Percentiles rank a stretch among this genome's conserved stretches.
Evolutionary conservation across 1,140 invertebrate genomes (phyloP).

Genomic region (Eumaeus atala): DNA sequence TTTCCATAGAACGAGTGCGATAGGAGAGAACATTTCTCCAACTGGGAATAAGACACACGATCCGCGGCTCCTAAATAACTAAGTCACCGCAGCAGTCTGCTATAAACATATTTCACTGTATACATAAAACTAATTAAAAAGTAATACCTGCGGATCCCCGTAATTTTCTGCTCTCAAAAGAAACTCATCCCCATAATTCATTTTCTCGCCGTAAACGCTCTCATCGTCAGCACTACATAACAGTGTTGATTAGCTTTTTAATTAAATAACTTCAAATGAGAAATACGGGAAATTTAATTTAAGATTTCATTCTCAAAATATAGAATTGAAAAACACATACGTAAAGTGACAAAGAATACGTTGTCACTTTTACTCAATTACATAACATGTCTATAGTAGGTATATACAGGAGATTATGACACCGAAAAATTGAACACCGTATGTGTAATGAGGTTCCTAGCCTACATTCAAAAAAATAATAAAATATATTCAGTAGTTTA

Average conservation of each 20-base stretch:
- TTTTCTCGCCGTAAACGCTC: slow-evolving; percentile 42
- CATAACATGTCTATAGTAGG: too few relatives aligned
- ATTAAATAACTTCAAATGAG: background rate
- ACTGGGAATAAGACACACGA: too few relatives aligned
- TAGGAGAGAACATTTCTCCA: too few relatives aligned
- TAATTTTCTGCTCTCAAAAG: slow-evolving; percentile 58
- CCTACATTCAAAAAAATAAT: too few relatives aligned
- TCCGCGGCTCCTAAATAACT: background rate
- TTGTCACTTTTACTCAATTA: too few relatives aligned
- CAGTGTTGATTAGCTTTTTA: slow-evolving; percentile 5
- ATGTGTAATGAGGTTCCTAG: too few relatives aligned
- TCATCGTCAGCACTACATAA: slow-evolving; percentile 27
- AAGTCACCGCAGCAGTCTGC: background rate
- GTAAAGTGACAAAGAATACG: background rate
- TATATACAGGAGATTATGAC: too few relatives aligned
- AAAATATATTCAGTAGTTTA: too few relatives aligned
- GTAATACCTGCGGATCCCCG: slow-evolving; percentile 39
- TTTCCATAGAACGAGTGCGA: too few relatives aligned
- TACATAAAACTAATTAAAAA: background rate
- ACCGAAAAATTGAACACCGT: too few relatives aligned
- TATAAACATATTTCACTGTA: background rate
- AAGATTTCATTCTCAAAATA: background rate
- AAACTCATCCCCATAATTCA: slow-evolving; percentile 64
- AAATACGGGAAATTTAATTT: background rate
- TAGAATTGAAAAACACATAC: background rate